These are phyloP conservation scores for Caretta caretta DNA, from an alignment of 2,113 vertebrate species.

Conservation along the genomic window DNA sequence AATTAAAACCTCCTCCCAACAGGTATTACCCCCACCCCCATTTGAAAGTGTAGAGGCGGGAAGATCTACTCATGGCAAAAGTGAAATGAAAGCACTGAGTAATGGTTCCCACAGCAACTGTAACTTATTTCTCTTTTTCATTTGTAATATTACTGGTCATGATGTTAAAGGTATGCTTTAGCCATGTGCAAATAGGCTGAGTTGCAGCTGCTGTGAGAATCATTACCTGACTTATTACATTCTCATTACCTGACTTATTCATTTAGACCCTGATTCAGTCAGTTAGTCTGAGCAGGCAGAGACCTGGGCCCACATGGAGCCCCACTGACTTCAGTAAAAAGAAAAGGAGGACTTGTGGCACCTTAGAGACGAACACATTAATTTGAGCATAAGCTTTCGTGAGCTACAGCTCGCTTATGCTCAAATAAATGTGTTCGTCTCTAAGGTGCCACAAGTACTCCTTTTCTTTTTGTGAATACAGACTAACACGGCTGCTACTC, in stretches of 20 bases:
- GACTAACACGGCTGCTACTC: no score
- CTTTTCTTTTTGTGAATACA: no score
- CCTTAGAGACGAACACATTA: no score
- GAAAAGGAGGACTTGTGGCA: no score
- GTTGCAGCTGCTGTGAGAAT: neutral
- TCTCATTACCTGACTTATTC: neutral
- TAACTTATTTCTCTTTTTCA: neutral
- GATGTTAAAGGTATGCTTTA: neutral
- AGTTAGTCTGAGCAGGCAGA: neutral
- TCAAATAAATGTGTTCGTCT: no score
- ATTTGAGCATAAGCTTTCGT: no score
- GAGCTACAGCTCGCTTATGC: no score
- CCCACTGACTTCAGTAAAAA: neutral
- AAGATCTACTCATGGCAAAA: neutral
- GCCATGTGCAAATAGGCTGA: neutral
- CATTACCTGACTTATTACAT: neutral
- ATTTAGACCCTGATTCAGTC: neutral
- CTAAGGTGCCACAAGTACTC: no score
- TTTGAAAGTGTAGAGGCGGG: neutral
- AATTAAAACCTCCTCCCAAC: neutral
- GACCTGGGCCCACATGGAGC: neutral
- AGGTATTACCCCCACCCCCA: neutral
- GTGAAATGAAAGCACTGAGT: neutral
- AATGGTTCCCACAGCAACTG: neutral
- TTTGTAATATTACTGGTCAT: fast-evolving